phyloP scores from a whole-genome alignment of 2,888 invertebrate species.

The Lumbricus terrestris region DNA sequence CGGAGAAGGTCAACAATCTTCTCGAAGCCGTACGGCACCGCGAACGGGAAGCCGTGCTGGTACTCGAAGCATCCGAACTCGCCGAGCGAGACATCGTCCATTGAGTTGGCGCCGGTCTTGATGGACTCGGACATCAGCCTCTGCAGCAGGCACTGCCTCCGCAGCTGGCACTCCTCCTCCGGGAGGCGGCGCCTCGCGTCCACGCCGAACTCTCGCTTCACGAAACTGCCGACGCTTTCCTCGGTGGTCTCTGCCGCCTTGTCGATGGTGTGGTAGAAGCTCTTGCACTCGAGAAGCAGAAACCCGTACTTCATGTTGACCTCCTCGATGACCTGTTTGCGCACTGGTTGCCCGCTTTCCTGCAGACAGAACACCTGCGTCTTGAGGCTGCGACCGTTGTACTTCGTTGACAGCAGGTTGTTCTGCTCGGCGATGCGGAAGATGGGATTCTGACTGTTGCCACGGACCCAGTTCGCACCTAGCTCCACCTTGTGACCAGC shows the following conservation, averaged over 20 bases:
- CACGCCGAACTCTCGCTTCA: conserved; percentile 79
- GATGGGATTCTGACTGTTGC: conserved; percentile 62
- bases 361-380: conserved; percentile 86
- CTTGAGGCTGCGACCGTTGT: conserved; percentile 73
- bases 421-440: conserved; percentile 60
- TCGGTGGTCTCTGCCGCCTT: conserved; percentile 84
- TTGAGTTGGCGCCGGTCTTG: conserved; percentile 86
- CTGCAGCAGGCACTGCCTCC: conserved; percentile 83
- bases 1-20: conserved; percentile 51
- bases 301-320: conserved; percentile 90
- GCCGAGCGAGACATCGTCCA: conserved; percentile 86
- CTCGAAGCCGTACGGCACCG: conserved; percentile 57
- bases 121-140: conserved; percentile 87
- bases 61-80: conserved; percentile 92
- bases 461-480: conserved; percentile 63
- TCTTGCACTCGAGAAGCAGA: conserved; percentile 85
- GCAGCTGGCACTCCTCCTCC: conserved; percentile 71
- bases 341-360: conserved; percentile 83
- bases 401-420: conserved; percentile 71
- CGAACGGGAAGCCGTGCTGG: conserved; percentile 74
- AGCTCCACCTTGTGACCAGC: conserved; percentile 54
- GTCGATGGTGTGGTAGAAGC: conserved; percentile 74
- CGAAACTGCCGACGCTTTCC: conserved; percentile 85
- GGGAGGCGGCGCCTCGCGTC: conserved; percentile 74
- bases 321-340: conserved; percentile 66